Evolutionary conservation across 2,888 invertebrate species (phyloP), one percentile per base, ranked within the genome.

Genomic region (Neoitamus cyanurus): DNA sequence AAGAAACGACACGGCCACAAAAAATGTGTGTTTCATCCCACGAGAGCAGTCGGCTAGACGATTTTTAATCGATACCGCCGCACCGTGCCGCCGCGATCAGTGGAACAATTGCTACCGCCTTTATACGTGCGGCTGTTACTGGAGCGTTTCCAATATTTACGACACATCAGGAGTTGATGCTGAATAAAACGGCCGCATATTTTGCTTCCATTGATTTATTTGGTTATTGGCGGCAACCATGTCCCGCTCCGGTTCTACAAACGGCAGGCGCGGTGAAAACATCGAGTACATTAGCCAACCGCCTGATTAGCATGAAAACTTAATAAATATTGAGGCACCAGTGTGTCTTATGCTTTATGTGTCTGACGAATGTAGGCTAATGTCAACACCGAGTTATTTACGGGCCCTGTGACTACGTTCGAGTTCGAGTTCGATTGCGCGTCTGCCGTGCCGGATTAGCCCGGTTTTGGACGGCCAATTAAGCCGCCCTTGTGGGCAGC

Each of bases 121-220:
- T 75, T 37, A 13, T 42, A 5, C 75, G 9, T 13, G n/a, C 25
- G 75, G 28, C 42, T 42, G n/a, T 31, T 75, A 75, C 75, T 75
- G 42, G 42, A 75, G 75, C 42, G 75, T 75, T 75, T 75, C 75
- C 75, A 75, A 75, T 75, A 75, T 75, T 75, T 75, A 75, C 75
- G 75, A 75, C 75, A 42, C 42, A 42, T 75, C 75, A 5, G 75
- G 42, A 75, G 75, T 75, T 42, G 75, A 75, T 75, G 46, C 28
- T 75, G 75, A 75, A 42, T 75, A 37, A 75, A 75, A 25, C 42
- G 42, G 28, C 28, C 75, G 75, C 42, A 75, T 75, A 75, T 28
- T 75, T 37, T 25, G 58, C 58, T 58, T 20, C 20, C 13, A 25
- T 42, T 25, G 75, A 75, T 75, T 75, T 37, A 75, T 75, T 75